Evolutionary conservation across 2,797 vertebrate species (phyloP).

Genomic region (Rhadinocentrus ornatus): DNA sequence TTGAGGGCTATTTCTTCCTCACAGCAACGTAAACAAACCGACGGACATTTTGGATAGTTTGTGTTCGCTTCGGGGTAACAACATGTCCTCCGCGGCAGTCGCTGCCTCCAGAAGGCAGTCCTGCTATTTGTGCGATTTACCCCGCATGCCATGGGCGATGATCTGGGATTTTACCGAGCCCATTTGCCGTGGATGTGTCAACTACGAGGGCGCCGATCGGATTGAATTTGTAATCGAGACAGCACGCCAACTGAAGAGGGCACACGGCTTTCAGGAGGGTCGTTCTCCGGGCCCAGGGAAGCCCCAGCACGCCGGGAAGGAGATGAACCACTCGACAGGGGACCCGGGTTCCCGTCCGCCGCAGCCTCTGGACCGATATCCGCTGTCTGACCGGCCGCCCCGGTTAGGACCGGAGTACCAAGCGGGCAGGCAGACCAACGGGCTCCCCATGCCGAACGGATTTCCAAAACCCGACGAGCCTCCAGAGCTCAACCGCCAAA

Average conservation of each 20-base stretch:
- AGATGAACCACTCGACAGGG: conserved; percentile 78
- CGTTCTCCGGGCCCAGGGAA: conserved; percentile 80
- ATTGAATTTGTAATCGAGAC: conserved; percentile 92
- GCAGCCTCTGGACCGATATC: conserved; percentile 90
- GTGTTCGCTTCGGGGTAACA: conserved; percentile 1
- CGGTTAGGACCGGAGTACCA: conserved; percentile 81
- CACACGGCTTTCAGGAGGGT: conserved; percentile 89
- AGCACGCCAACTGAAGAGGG: conserved; percentile 90
- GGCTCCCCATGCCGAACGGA: conserved; percentile 88
- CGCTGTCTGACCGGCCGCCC: conserved; percentile 86
- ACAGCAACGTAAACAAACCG: conserved; percentile 28
- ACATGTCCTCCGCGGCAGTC: conserved; percentile 90
- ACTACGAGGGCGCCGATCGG: conserved; percentile 93
- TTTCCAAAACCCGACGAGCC: conserved; percentile 91
- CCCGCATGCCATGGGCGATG: conserved; percentile 96
- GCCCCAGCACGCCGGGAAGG: conserved; percentile 80
- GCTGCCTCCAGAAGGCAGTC: conserved; percentile 91
- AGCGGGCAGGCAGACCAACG: conserved; percentile 81
- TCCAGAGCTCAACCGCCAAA: conserved; percentile 93
- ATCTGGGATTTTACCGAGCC: conserved; percentile 93
- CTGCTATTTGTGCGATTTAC: conserved; percentile 91
- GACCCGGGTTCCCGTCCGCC: conserved; percentile 80
- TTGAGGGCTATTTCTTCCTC: background rate
- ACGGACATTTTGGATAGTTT: conserved; percentile 51
- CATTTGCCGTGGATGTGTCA: conserved; percentile 91